Evolutionary conservation across 2,888 invertebrate species (phyloP).

Genomic region (Chymomyza procnemis): DNA sequence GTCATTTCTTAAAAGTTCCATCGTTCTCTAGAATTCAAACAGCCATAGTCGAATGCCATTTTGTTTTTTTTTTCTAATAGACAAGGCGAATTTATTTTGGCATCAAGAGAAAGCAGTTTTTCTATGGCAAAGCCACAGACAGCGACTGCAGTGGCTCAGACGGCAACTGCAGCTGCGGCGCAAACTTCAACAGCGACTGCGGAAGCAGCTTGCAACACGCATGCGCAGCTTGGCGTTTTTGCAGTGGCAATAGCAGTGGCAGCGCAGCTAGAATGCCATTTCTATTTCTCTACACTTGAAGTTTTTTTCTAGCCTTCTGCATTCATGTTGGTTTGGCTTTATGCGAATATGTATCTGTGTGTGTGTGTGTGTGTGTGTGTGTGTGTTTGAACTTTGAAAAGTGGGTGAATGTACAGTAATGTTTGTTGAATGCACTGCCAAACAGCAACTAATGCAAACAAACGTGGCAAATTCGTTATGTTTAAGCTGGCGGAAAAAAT

Average conservation of each 20-base stretch:
- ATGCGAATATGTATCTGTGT: conserved; percentile 30
- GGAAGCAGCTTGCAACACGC: conserved; percentile 34
- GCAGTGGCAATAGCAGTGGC: conserved; percentile 4
- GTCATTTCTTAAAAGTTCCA: no score
- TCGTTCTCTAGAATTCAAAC: not conserved
- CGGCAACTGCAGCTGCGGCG: conserved; percentile 34
- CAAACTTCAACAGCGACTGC: conserved; percentile 20
- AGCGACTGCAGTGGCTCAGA: not conserved
- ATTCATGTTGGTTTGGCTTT: conserved; percentile 20
- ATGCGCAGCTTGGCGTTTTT: conserved; percentile 55
- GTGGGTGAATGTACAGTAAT: conserved; percentile 79
- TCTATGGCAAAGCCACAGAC: conserved; percentile 37
- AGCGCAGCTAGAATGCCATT: conserved; percentile 59
- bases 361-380: conserved; percentile 39
- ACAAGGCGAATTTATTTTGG: conserved; percentile 60
- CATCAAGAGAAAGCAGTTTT: conserved; percentile 71
- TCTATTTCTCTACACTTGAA: conserved; percentile 57
- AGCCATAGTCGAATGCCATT: not conserved
- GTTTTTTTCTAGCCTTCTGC: conserved; percentile 29
- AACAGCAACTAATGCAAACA: conserved; percentile 25
- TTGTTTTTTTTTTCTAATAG: not conserved
- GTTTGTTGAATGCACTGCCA: conserved; percentile 70
- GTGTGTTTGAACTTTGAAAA: conserved; percentile 73
- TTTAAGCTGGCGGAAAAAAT: conserved; percentile 13
- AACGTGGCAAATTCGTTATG: conserved; percentile 1